Conservation (phyloP, 2,888 invertebrate species). For the Chalcosyrphus nemorum region DNA sequence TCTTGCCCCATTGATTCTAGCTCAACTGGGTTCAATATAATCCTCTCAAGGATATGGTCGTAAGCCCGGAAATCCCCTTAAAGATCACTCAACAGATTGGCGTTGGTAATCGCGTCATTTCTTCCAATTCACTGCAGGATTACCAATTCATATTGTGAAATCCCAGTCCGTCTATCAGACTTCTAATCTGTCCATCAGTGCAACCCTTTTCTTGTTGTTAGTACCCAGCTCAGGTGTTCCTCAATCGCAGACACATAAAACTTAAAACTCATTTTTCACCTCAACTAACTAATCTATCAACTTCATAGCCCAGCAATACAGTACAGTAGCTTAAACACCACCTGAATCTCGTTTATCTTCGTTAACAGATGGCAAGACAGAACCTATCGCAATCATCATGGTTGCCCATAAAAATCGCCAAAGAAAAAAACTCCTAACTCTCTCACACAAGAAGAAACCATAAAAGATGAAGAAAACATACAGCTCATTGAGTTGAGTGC, state of each 20-base stretch:
- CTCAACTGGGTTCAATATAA: no score
- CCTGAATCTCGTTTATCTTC: slow-evolving; percentile 69
- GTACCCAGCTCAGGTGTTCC: slow-evolving; percentile 14
- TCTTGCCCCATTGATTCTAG: no score
- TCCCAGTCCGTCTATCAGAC: not conserved
- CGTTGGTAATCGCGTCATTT: slow-evolving; percentile 42
- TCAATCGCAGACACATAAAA: not conserved
- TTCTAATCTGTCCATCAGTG: slow-evolving; percentile 4
- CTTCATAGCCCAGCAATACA: slow-evolving; percentile 50
- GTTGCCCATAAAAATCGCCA: slow-evolving; percentile 19
- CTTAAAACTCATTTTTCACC: slow-evolving; percentile 44
- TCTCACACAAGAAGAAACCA: slow-evolving; percentile 32
- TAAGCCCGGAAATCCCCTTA: not conserved
- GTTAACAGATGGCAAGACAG: slow-evolving; percentile 55
- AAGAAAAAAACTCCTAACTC: no score
- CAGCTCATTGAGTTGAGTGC: slow-evolving; percentile 62
- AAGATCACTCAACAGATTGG: slow-evolving; percentile 14
- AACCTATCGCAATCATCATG: slow-evolving; percentile 43
- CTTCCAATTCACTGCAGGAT: slow-evolving; percentile 35
- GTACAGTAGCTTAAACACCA: slow-evolving; percentile 66
- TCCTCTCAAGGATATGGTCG: not conserved
- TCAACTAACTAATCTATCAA: slow-evolving; percentile 66
- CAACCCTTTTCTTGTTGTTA: slow-evolving; percentile 9
- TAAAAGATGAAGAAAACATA: slow-evolving; percentile 51
- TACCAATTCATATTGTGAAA: not conserved